These are phyloP conservation scores for Schrankia costaestrigalis DNA, from an alignment of 2,888 invertebrate genomes.

Conservation along the genomic window DNA sequence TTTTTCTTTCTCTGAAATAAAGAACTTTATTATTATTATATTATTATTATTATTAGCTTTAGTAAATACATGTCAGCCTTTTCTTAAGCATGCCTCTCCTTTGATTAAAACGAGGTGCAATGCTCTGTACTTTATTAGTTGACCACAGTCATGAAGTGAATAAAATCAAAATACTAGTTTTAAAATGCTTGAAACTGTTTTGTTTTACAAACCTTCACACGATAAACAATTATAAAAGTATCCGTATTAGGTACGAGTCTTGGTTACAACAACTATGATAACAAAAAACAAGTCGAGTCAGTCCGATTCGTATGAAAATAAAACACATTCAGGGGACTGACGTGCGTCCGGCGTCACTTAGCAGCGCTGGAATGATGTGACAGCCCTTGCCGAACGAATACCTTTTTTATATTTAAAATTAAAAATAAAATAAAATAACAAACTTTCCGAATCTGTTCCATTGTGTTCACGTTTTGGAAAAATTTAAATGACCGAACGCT, in stretches of 20 bases:
- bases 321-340: slow-evolving; percentile 72
- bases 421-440: slow-evolving; percentile 63
- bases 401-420: slow-evolving; percentile 73
- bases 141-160: too few relatives aligned
- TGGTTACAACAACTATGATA: slow-evolving; percentile 68
- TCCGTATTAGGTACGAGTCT: slow-evolving; percentile 59
- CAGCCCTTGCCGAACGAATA: slow-evolving; percentile 77
- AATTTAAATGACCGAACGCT: slow-evolving; percentile 75
- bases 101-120: too few relatives aligned
- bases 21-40: too few relatives aligned
- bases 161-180: not conserved
- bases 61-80: too few relatives aligned
- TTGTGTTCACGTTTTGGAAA: slow-evolving; percentile 80
- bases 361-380: slow-evolving; percentile 80
- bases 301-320: slow-evolving; percentile 76
- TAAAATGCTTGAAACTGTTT: not conserved
- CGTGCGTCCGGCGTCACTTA: slow-evolving; percentile 81
- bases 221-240: slow-evolving; percentile 56
- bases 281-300: slow-evolving; percentile 72
- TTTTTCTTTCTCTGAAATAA: too few relatives aligned
- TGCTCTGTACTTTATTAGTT: too few relatives aligned
- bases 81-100: too few relatives aligned
- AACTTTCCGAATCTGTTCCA: slow-evolving; percentile 73
- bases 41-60: too few relatives aligned
- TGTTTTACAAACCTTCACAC: slow-evolving; percentile 25